Evolutionary conservation across 2,797 vertebrate genomes (phyloP).

Genomic region (Myotis daubentonii): DNA sequence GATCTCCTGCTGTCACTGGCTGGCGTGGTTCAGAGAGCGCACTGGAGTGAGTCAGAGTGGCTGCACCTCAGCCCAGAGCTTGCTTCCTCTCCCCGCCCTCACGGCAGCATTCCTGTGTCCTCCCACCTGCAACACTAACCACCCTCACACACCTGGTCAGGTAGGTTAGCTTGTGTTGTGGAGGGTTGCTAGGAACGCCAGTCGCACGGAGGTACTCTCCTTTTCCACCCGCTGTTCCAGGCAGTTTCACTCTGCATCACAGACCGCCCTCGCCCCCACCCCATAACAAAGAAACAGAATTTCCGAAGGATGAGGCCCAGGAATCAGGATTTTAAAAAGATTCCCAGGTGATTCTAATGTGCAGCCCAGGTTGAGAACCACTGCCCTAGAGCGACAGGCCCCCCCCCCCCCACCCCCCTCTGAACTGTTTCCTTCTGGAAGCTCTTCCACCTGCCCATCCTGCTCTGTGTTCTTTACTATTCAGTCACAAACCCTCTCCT

Average conservation of each 20-base stretch:
- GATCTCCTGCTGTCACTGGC: neutral
- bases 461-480: neutral
- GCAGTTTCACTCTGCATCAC: neutral
- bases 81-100: neutral
- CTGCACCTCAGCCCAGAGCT: neutral
- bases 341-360: too few species aligned
- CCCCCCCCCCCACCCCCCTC: too few species aligned
- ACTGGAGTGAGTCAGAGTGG: neutral
- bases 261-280: neutral
- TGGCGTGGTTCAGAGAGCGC: neutral
- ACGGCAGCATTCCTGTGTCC: neutral
- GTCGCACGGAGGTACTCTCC: rapidly evolving
- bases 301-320: too few species aligned
- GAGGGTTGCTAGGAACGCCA: neutral
- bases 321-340: too few species aligned
- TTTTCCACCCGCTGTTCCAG: neutral
- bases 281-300: too few species aligned
- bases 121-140: neutral
- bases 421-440: neutral
- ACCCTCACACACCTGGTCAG: neutral
- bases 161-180: neutral
- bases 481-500: neutral
- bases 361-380: too few species aligned
- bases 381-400: neutral
- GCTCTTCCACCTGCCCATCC: neutral